These are phyloP conservation scores for Hypomecis atomaria DNA, from an alignment of 2,888 invertebrate species.

Conservation along the genomic window DNA sequence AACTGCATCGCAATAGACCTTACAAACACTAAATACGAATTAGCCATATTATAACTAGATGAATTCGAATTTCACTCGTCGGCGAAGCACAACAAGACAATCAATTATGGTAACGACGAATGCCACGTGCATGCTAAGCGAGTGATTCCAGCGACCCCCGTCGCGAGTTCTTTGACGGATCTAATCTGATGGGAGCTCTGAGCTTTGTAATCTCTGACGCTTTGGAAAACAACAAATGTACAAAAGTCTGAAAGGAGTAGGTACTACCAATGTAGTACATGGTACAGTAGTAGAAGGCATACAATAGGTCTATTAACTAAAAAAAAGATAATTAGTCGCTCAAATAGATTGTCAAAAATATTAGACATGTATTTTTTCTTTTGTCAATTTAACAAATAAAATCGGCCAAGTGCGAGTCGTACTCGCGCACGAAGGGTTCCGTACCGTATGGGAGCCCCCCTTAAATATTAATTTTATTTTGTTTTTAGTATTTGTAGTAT, in stretches of 20 bases:
- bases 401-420: too few relatives aligned
- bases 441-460: too few relatives aligned
- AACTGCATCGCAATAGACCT: too few relatives aligned
- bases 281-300: too few relatives aligned
- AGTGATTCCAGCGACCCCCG: slow-evolving; percentile 33
- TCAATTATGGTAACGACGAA: slow-evolving; percentile 44
- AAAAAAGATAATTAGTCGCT: too few relatives aligned
- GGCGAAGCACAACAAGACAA: slow-evolving; percentile 41
- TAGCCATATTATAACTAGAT: slow-evolving; percentile 3
- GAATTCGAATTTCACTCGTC: slow-evolving; percentile 27
- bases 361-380: too few relatives aligned
- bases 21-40: slow-evolving; percentile 1
- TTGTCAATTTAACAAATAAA: too few relatives aligned
- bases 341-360: too few relatives aligned
- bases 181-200: slow-evolving; percentile 33
- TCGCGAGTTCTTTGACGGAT: slow-evolving; percentile 37
- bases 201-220: slow-evolving; percentile 28
- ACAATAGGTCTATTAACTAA: too few relatives aligned
- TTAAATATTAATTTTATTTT: too few relatives aligned
- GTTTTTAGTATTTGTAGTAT: too few relatives aligned
- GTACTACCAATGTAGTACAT: background rate
- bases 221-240: slow-evolving; percentile 21
- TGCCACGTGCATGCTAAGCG: slow-evolving; percentile 38
- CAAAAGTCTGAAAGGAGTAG: slow-evolving; percentile 10
- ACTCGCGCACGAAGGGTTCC: too few relatives aligned